Percentiles rank a stretch among this genome's conserved stretches.
These are phyloP conservation scores for Brachypteracias leptosomus DNA, from an alignment of 2,113 vertebrate genomes.

Conservation along the genomic window DNA sequence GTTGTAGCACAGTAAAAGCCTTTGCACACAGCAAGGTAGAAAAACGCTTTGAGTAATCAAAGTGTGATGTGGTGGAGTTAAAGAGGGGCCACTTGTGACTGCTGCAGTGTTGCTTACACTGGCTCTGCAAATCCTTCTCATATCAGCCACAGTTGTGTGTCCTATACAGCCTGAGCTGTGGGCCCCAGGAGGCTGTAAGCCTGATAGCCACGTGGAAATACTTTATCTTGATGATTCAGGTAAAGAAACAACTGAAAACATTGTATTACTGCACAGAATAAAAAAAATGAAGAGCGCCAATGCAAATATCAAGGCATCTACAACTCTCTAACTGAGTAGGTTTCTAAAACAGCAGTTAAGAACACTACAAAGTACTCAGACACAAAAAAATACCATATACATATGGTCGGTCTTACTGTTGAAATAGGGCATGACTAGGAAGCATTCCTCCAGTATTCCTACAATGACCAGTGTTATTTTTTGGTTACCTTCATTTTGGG, in stretches of 20 bases:
- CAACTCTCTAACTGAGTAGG: background rate
- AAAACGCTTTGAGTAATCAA: background rate
- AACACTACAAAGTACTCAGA: background rate
- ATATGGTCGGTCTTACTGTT: background rate
- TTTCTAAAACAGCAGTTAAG: background rate
- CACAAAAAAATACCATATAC: background rate
- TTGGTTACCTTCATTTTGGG: background rate
- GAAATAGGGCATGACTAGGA: background rate
- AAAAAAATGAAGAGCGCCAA: background rate
- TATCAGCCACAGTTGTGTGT: conserved; percentile 3
- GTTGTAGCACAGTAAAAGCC: background rate
- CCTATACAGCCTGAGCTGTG: background rate
- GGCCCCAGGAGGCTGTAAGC: background rate
- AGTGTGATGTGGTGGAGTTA: background rate
- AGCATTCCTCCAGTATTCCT: background rate
- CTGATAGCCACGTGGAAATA: background rate
- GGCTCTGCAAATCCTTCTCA: conserved; percentile 4
- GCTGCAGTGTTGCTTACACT: conserved; percentile 15
- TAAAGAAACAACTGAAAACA: conserved; percentile 35
- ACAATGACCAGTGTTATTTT: background rate
- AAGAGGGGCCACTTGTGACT: background rate
- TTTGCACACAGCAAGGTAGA: background rate
- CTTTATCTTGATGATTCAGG: conserved; percentile 39
- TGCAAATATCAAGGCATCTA: background rate
- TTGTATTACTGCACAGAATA: background rate